These are phyloP conservation scores for Sclerurus mexicanus DNA, from an alignment of 2,113 vertebrate genomes.

Conservation along the genomic window DNA sequence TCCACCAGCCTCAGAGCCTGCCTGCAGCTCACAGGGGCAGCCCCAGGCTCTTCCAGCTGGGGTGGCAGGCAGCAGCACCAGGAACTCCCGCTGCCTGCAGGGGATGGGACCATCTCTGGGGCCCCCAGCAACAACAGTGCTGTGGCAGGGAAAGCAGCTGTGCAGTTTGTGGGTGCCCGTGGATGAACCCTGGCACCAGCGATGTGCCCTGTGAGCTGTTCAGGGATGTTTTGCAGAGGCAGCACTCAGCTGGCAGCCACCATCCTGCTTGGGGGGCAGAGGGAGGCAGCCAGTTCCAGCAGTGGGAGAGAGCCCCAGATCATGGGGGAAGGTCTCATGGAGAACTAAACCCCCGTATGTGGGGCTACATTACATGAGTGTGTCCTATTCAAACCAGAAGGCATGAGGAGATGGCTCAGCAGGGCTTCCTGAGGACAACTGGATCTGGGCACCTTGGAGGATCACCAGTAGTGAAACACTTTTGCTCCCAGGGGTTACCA, in stretches of 20 bases:
- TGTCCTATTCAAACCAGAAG: background rate
- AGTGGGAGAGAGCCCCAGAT: background rate
- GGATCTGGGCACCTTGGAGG: background rate
- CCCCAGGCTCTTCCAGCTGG: background rate
- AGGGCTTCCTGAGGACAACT: background rate
- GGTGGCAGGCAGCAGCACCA: background rate
- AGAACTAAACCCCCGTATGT: rapidly evolving
- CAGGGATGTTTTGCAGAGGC: background rate
- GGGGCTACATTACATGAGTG: background rate
- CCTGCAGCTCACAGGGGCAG: background rate
- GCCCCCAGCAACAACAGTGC: rapidly evolving
- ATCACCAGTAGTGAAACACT: background rate
- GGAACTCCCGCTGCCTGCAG: background rate
- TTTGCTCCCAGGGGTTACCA: background rate
- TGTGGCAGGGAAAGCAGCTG: background rate
- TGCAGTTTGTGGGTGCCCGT: background rate
- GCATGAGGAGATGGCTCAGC: background rate
- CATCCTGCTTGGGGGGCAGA: background rate
- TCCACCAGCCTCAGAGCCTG: background rate
- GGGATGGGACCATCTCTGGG: background rate
- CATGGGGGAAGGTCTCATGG: background rate
- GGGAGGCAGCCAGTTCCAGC: background rate
- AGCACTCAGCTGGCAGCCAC: background rate
- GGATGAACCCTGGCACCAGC: background rate
- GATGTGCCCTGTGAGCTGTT: background rate